Base-by-base conservation (phyloP, 2,888 invertebrate genomes). In the Julus scandinavius region DNA sequence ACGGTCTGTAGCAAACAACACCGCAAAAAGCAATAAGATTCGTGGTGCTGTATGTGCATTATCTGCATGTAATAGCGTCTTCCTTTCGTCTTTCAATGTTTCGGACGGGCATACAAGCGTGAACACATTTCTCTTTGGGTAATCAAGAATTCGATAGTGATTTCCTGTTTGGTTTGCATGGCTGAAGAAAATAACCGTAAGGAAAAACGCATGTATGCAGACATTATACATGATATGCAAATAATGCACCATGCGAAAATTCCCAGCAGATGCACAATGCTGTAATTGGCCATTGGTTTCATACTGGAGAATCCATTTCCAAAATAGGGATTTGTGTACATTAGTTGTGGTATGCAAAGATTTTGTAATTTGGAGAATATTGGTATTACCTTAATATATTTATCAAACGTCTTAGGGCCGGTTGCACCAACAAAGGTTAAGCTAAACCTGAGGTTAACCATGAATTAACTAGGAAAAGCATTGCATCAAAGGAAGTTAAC, bases 101-200 rank as follows among this genome's bases (percentile, higher is more conserved):
- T 72, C 72, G 72, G 72, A 72, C 72, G 72, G 9, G 72, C 72
- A 72, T 72, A 29, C 29, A 29, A 72, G 72, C 72, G 72, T 72
- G 72, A 72, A 72, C 72, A 72, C 72, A 72, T 72, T 72, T 72
- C 72, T 72, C 72, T 72, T 72, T 72, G 72, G 72, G 29, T 72
- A 72, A 72, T 72, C 72, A 72, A 72, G 72, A 72, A 72, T 72
- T 72, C 72, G 72, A 72, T 72, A 72, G 72, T 72, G 72, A 72
- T 72, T 72, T 72, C 72, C 72, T 72, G 72, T 72, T 72, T 72
- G 72, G 72, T 72, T 72, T 72, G 72, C 72, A 72, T 72, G 72
- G 72, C 72, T 72, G 72, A 72, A 72, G 72, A 29, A 72, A 72
- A 72, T 72, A 72, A 29, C 72, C 72, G 20, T 29, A n/a, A 29